Base-by-base conservation (phyloP, 2,888 invertebrate genomes). In the Stenodera caucasica region DNA sequence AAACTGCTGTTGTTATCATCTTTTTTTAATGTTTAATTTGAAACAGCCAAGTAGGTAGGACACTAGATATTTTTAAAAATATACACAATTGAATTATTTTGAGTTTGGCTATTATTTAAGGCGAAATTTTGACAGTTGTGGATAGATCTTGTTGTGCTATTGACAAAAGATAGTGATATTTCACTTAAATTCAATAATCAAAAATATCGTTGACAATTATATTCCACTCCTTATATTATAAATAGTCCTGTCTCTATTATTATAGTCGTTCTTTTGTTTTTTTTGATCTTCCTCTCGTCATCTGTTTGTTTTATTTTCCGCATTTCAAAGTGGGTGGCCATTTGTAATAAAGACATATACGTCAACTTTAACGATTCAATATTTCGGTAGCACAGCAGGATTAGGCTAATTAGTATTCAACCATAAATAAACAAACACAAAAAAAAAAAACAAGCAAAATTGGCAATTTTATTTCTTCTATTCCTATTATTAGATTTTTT, bases 21-120 rank as follows among this genome's bases (percentile, higher is more conserved):
- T 59, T 67, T 63, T 64, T 66, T 55, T 55, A n/a, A n/a, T 67
- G 21, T 65, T 67, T 67, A 66, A 69, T 70, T 69, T 63, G 64
- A 65, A 66, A 63, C 67, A 70, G 66, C 68, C 67, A 67, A 69
- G 68, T 68, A 66, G 65, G 50, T 45, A 50, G 33, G 18, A 59
- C 52, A 33, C 37, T 55, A 37, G 58, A 32, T 49, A 53, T 53
- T 63, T 60, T 61, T 54, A 33, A 55, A 55, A 63, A 35, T 2
- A 18, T 9, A 18, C 67, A 76, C 77, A 78, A 78, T 77, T 69
- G 74, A 68, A 45, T 64, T 76, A 75, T 77, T 77, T 75, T 76
- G 77, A 77, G 76, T 74, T 72, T 57, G 71, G 75, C 37, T 40
- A 78, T 77, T 76, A 77, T 75, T 77, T 72, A 76, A 68, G 66